phyloP scores from a whole-genome alignment of 2,797 vertebrate species.

The Pseudopleuronectes americanus region DNA sequence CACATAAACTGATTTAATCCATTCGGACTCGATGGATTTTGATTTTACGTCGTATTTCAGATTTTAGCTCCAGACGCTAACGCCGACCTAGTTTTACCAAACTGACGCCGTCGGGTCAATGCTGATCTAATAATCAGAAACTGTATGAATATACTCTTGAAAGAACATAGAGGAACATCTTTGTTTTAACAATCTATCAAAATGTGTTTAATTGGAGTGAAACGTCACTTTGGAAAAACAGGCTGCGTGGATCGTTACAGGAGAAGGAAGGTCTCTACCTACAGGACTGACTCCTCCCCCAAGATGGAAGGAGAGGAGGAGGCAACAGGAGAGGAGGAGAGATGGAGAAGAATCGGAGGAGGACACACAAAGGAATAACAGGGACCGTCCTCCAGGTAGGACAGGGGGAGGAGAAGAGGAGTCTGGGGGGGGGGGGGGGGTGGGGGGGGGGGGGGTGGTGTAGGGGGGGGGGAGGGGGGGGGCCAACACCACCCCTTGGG shows the following conservation, averaged over 20 bases:
- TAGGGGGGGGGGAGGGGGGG: too few relatives aligned
- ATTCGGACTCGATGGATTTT: too few relatives aligned
- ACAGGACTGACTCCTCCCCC: slow-evolving; percentile 47
- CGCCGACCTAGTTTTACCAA: not conserved
- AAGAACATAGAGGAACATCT: slow-evolving; percentile 26
- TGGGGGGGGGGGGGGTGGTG: too few relatives aligned
- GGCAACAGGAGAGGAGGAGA: not conserved
- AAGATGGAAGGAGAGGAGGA: slow-evolving; percentile 1
- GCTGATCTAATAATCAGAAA: slow-evolving; percentile 43
- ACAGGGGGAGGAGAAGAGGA: slow-evolving; percentile 2
- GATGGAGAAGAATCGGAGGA: not conserved
- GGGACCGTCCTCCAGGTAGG: not conserved
- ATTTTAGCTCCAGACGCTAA: too few relatives aligned
- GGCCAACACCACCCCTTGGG: too few relatives aligned
- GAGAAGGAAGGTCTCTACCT: slow-evolving; percentile 40
- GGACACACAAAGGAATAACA: not conserved
- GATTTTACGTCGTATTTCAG: too few relatives aligned
- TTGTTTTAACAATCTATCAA: slow-evolving; percentile 14
- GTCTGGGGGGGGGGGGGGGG: not conserved
- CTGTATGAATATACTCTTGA: slow-evolving; percentile 46
- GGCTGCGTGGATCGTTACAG: slow-evolving; percentile 42
- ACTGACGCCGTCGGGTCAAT: slow-evolving; percentile 13
- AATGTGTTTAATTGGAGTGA: slow-evolving; percentile 17
- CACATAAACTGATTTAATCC: too few relatives aligned
- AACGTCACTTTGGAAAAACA: slow-evolving; percentile 48